Evolutionary conservation across 2,888 invertebrate genomes (phyloP).

Genomic region (Camptogramma bilineatum): DNA sequence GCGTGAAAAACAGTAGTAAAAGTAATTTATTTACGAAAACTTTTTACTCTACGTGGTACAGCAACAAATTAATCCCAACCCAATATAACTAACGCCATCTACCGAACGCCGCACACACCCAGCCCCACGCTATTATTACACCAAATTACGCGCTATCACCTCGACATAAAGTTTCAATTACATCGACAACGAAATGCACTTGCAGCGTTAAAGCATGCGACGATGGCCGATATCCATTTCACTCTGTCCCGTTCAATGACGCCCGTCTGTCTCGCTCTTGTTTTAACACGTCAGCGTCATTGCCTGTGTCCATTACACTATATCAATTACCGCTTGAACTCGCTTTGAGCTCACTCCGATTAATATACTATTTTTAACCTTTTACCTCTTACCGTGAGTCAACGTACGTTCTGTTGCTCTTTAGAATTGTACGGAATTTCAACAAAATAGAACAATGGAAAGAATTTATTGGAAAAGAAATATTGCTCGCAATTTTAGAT

Average conservation of each 20-base stretch:
- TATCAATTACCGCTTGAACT: slow-evolving; percentile 74
- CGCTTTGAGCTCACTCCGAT: slow-evolving; percentile 56
- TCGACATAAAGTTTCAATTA: slow-evolving; percentile 70
- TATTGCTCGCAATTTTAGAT: slow-evolving; percentile 38
- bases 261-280: slow-evolving; percentile 70
- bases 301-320: slow-evolving; percentile 83
- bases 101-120: slow-evolving; percentile 40
- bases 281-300: slow-evolving; percentile 77
- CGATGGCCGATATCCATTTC: slow-evolving; percentile 68
- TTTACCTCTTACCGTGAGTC: slow-evolving; percentile 17
- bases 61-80: slow-evolving; percentile 35
- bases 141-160: slow-evolving; percentile 57
- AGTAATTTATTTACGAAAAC: slow-evolving; percentile 1
- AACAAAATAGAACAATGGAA: slow-evolving; percentile 15
- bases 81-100: slow-evolving; percentile 71
- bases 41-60: slow-evolving; percentile 10
- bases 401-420: slow-evolving; percentile 7
- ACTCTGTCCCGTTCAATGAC: slow-evolving; percentile 62
- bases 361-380: slow-evolving; percentile 46
- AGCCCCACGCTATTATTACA: slow-evolving; percentile 35
- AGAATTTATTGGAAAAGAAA: slow-evolving; percentile 34
- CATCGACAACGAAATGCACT: slow-evolving; percentile 67
- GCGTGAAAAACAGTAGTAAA: neutral
- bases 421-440: slow-evolving; percentile 9
- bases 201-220: slow-evolving; percentile 66